A percentile compares a stretch with the other conserved stretches of the same genome.
These are phyloP conservation scores for Hypomecis punctinalis DNA, from an alignment of 2,888 invertebrate genomes.

Conservation along the genomic window DNA sequence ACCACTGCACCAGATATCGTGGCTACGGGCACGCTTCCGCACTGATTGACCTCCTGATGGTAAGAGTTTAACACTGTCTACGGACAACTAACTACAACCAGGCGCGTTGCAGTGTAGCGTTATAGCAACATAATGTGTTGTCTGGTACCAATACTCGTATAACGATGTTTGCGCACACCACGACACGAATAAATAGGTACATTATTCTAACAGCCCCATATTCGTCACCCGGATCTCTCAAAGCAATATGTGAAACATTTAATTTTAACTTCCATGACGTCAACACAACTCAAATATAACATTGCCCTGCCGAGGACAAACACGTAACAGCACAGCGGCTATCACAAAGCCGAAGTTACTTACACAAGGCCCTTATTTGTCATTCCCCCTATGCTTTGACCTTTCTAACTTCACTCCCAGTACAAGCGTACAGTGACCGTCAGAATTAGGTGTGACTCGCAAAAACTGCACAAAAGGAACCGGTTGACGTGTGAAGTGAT, in stretches of 20 bases:
- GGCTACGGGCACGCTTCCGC: too few species aligned
- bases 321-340: constrained; percentile 29
- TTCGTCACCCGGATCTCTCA: too few species aligned
- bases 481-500: background rate
- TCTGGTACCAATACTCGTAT: too few species aligned
- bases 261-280: constrained; percentile 14
- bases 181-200: too few species aligned
- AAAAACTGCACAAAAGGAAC: background rate
- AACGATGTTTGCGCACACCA: too few species aligned
- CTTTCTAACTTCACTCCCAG: constrained; percentile 36
- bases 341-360: constrained; percentile 37
- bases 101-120: too few species aligned
- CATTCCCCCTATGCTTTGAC: constrained; percentile 42
- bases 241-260: background rate
- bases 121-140: too few species aligned
- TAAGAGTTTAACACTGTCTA: too few species aligned
- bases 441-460: constrained; percentile 7
- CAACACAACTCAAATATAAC: constrained; percentile 21
- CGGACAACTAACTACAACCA: too few species aligned
- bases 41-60: too few species aligned
- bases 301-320: constrained; percentile 22
- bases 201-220: too few species aligned
- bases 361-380: constrained; percentile 42
- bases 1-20: too few species aligned
- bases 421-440: constrained; percentile 12